phyloP scores from a whole-genome alignment of 2,797 vertebrate genomes.

The Uromys caudimaculatus region DNA sequence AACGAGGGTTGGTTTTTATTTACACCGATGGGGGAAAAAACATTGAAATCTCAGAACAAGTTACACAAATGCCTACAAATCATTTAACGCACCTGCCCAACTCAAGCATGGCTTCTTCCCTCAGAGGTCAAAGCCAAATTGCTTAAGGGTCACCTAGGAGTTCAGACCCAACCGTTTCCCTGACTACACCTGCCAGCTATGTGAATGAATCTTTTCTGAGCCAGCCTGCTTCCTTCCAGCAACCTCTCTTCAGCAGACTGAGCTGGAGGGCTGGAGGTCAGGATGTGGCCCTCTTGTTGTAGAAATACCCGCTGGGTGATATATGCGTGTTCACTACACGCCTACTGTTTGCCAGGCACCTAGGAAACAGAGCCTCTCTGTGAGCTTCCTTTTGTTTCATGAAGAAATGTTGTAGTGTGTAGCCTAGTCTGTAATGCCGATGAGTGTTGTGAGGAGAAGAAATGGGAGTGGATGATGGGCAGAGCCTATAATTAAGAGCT shows the following conservation, averaged over 20 bases:
- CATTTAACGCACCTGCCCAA: not conserved
- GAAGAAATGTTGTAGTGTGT: not conserved
- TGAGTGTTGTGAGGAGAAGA: conserved; percentile 22
- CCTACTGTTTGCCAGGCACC: not conserved
- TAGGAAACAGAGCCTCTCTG: not conserved
- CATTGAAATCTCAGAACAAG: conserved; percentile 29
- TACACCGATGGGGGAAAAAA: conserved; percentile 1
- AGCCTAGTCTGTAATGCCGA: not conserved
- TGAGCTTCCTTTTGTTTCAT: not conserved
- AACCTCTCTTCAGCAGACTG: not conserved
- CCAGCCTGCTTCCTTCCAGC: not conserved
- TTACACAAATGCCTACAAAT: not conserved
- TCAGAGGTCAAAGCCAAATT: conserved; percentile 38
- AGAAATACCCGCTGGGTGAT: not conserved
- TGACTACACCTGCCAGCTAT: not conserved
- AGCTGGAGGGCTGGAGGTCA: not conserved
- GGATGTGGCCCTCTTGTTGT: not conserved
- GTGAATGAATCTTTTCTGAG: conserved; percentile 52
- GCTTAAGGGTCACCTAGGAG: not conserved
- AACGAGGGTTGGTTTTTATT: not conserved
- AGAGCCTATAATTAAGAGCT: not conserved
- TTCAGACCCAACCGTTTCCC: not conserved
- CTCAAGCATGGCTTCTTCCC: not conserved
- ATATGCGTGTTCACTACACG: not conserved
- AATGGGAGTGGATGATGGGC: not conserved